phyloP scores from a whole-genome alignment of 2,888 invertebrate species.

The Melieria picta region DNA sequence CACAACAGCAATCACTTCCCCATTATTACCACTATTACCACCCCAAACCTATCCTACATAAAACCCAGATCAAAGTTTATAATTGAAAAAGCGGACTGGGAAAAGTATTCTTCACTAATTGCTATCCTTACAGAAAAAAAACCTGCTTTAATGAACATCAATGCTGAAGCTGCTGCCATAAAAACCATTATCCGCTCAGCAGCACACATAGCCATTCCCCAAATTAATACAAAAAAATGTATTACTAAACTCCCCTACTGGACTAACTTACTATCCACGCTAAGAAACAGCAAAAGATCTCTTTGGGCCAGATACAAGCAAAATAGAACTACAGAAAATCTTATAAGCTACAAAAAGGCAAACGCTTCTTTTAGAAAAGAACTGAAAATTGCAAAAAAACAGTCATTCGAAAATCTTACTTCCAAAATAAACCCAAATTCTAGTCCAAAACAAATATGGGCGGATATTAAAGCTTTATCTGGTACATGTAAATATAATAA shows the following conservation, averaged over 20 bases:
- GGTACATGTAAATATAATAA: neutral
- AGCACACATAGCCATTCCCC: neutral
- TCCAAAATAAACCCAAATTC: neutral
- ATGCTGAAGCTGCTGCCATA: neutral
- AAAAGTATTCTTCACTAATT: neutral
- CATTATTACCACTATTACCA: neutral
- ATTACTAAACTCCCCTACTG: neutral
- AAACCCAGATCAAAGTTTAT: neutral
- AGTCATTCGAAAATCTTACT: neutral
- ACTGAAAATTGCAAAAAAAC: neutral
- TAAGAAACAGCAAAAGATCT: neutral
- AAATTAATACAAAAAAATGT: neutral
- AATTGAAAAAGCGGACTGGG: conserved; percentile 7
- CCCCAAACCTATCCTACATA: neutral
- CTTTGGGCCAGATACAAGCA: neutral
- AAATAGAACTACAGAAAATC: conserved; percentile 3
- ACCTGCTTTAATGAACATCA: neutral
- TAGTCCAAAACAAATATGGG: neutral
- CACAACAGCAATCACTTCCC: conserved; percentile 5
- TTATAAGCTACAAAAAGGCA: conserved; percentile 6
- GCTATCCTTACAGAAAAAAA: neutral
- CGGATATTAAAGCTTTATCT: no score
- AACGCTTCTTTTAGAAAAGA: conserved; percentile 1
- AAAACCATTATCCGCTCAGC: conserved; percentile 6
- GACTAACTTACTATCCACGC: neutral